Conservation (phyloP, 2,113 vertebrate species). For the Taxidea taxus region DNA sequence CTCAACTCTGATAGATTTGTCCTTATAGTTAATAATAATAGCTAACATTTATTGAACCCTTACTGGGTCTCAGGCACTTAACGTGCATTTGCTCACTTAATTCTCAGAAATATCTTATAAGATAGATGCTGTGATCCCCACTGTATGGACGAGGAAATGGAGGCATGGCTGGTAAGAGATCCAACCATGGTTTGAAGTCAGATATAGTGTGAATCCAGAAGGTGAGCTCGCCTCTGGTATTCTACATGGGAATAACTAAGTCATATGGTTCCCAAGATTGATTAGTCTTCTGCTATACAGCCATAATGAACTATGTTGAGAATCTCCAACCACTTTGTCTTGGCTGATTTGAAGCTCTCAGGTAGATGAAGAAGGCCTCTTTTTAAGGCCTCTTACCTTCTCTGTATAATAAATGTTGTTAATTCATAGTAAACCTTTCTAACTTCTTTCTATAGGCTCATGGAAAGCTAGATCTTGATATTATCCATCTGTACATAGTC, state of each 20-base stretch:
- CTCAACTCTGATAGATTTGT: background rate
- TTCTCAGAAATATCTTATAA: background rate
- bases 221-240: background rate
- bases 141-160: background rate
- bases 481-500: background rate
- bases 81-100: background rate
- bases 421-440: background rate
- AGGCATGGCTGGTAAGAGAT: background rate
- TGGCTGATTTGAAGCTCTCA: background rate
- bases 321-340: background rate
- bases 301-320: background rate
- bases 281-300: background rate
- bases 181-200: background rate
- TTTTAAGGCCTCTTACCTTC: background rate
- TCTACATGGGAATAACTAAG: background rate
- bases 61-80: background rate
- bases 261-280: background rate
- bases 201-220: background rate
- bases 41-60: background rate
- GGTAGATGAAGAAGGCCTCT: background rate
- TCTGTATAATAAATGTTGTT: background rate
- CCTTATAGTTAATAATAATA: background rate
- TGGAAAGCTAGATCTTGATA: background rate
- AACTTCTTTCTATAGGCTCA: background rate
- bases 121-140: too few relatives aligned